These are phyloP conservation scores for Melierax canorus DNA, from an alignment of 2,113 vertebrate species.

Conservation along the genomic window DNA sequence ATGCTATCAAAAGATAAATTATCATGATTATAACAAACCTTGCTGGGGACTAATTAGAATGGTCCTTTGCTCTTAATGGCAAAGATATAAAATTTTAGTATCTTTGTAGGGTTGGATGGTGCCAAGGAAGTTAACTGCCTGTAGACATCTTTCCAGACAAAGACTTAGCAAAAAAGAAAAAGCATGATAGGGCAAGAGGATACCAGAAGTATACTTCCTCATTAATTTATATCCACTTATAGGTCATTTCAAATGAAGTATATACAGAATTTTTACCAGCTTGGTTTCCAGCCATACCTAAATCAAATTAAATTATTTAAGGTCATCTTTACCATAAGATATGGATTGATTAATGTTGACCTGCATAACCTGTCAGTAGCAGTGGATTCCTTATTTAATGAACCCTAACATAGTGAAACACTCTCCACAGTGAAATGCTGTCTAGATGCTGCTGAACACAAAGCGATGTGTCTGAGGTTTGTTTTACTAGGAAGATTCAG, in stretches of 20 bases:
- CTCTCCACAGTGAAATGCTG: neutral
- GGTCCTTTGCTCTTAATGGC: neutral
- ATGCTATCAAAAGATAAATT: neutral
- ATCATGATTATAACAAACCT: neutral
- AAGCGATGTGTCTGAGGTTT: neutral
- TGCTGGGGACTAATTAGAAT: neutral
- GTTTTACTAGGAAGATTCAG: neutral
- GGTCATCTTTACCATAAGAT: neutral
- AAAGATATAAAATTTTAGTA: neutral
- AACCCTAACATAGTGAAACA: neutral
- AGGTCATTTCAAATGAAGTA: neutral
- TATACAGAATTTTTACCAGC: neutral
- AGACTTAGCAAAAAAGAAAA: neutral
- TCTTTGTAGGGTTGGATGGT: neutral
- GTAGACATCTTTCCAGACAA: neutral
- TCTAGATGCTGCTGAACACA: neutral
- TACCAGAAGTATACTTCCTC: neutral
- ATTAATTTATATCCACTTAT: neutral
- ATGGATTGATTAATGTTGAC: neutral
- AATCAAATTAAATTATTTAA: neutral
- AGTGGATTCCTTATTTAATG: neutral
- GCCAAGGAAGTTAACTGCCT: neutral
- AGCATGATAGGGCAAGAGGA: neutral
- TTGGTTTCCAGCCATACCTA: neutral
- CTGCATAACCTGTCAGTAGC: neutral